Evolutionary conservation across 2,888 invertebrate genomes (phyloP).

Genomic region (Lysandra coridon): DNA sequence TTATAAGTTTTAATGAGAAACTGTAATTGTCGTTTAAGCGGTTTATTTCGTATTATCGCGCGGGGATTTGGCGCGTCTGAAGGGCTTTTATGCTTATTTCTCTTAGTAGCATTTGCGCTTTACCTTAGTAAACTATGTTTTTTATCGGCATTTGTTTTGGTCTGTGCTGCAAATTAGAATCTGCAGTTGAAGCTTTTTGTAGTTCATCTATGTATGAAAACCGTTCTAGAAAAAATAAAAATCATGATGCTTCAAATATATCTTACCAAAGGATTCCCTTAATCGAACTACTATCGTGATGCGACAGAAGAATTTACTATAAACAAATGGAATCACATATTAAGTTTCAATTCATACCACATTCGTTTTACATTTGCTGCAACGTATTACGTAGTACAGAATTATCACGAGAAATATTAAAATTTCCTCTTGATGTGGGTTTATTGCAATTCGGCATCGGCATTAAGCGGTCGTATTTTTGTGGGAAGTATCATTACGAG

Average conservation of each 20-base stretch:
- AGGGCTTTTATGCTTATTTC: not conserved
- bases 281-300: not conserved
- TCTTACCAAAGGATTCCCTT: not conserved
- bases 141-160: not conserved
- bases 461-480: conserved; percentile 34
- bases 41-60: conserved; percentile 9
- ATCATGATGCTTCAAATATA: too few species aligned
- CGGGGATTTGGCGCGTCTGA: not conserved
- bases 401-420: conserved; percentile 27
- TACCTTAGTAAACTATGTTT: not conserved
- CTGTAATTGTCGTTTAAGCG: conserved; percentile 26
- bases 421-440: conserved; percentile 26
- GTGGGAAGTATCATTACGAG: conserved; percentile 30
- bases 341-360: not conserved
- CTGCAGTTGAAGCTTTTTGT: not conserved
- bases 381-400: conserved; percentile 18
- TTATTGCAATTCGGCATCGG: conserved; percentile 32
- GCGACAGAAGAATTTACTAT: not conserved
- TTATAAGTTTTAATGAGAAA: conserved; percentile 31
- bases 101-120: not conserved
- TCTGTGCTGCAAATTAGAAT: not conserved
- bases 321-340: not conserved
- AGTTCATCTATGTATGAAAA: too few species aligned
- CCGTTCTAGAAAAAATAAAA: too few species aligned
- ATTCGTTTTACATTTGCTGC: conserved; percentile 2